These are phyloP conservation scores for Salticus scenicus DNA, from an alignment of 2,888 invertebrate genomes.

Conservation along the genomic window DNA sequence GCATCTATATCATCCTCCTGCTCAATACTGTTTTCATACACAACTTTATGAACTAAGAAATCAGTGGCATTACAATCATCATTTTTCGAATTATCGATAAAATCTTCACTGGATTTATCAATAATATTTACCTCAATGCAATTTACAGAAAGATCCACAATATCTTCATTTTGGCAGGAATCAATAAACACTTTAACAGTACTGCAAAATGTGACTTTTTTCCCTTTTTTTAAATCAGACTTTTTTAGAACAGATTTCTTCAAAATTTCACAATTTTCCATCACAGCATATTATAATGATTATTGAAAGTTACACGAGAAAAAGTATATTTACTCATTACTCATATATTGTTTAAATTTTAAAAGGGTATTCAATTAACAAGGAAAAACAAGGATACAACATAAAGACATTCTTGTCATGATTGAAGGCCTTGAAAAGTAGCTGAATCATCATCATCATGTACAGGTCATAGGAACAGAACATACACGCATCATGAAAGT, in stretches of 20 bases:
- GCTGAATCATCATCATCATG: too few relatives aligned
- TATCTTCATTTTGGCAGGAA: neutral
- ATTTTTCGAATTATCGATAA: neutral
- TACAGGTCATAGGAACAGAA: too few relatives aligned
- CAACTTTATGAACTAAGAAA: slow-evolving; percentile 66
- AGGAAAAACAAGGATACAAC: too few relatives aligned
- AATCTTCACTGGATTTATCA: slow-evolving; percentile 38
- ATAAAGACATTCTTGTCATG: too few relatives aligned
- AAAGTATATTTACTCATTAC: too few relatives aligned
- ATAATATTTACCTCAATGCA: slow-evolving; percentile 58
- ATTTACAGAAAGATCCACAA: slow-evolving; percentile 14
- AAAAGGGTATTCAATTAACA: too few relatives aligned
- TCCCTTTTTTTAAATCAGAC: slow-evolving; percentile 29
- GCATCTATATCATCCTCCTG: slow-evolving; percentile 49
- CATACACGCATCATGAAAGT: too few relatives aligned
- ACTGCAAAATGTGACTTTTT: slow-evolving; percentile 51
- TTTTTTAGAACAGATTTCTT: slow-evolving; percentile 56
- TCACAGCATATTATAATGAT: neutral
- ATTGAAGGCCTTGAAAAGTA: too few relatives aligned
- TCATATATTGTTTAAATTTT: too few relatives aligned
- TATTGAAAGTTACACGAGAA: too few relatives aligned
- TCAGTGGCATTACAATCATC: slow-evolving; percentile 59
- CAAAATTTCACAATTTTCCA: slow-evolving; percentile 33
- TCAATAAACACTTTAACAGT: slow-evolving; percentile 51
- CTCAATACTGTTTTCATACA: slow-evolving; percentile 57